These are phyloP conservation scores for Aurelia coerulea DNA, from an alignment of 30 jellyfish, hydroid and myxozoan species.

Conservation along the genomic window DNA sequence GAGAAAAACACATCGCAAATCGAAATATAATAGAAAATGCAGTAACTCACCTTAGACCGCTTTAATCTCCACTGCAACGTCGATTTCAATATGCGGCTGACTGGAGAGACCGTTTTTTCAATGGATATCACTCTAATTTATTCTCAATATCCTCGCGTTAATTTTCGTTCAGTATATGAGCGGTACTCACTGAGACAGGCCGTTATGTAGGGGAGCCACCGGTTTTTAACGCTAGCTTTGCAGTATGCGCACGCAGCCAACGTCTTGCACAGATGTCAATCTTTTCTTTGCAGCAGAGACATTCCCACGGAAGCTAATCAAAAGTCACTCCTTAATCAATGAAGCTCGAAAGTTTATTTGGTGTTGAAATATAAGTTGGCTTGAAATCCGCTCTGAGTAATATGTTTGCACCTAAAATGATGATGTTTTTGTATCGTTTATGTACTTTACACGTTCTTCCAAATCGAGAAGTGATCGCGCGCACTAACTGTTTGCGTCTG, in stretches of 20 bases:
- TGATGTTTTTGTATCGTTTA: not conserved
- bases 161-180: too few relatives aligned
- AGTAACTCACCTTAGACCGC: too few relatives aligned
- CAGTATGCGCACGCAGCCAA: conserved; percentile 69
- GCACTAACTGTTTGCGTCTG: too few relatives aligned
- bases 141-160: too few relatives aligned
- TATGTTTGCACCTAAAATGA: not conserved
- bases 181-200: too few relatives aligned
- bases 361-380: conserved; percentile 6
- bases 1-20: too few relatives aligned
- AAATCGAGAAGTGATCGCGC: not conserved
- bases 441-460: not conserved
- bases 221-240: conserved; percentile 6
- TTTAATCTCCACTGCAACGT: too few relatives aligned
- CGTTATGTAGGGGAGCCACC: conserved; percentile 3
- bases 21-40: too few relatives aligned
- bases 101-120: too few relatives aligned
- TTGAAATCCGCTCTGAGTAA: not conserved
- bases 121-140: too few relatives aligned
- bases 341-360: conserved; percentile 24
- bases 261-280: conserved; percentile 63
- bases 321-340: conserved; percentile 54
- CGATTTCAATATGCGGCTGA: too few relatives aligned
- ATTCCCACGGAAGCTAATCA: conserved; percentile 74
- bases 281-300: conserved; percentile 49